These are phyloP conservation scores for Acinonyx jubatus DNA, from an alignment of 2,113 vertebrate species.

Conservation along the genomic window DNA sequence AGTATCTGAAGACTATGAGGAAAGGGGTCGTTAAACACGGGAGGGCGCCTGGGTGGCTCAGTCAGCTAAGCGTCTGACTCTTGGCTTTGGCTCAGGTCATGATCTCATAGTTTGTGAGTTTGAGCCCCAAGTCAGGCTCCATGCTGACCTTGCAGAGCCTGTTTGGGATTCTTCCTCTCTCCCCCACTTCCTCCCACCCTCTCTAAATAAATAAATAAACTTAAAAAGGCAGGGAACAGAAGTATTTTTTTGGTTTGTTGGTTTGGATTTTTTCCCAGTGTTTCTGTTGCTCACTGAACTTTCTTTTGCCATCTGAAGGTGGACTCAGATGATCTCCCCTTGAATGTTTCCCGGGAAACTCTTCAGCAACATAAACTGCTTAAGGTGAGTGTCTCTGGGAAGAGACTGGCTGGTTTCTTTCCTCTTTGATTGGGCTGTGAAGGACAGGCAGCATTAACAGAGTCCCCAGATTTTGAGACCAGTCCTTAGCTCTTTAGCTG, in stretches of 20 bases:
- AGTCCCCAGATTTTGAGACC: neutral
- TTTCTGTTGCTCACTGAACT: neutral
- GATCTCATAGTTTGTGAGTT: no score
- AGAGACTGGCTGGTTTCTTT: neutral
- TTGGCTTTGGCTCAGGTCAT: no score
- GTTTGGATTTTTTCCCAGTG: neutral
- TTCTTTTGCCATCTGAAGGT: slow-evolving; percentile 85
- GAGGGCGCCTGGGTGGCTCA: no score
- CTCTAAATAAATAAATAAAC: no score
- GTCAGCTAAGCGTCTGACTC: no score
- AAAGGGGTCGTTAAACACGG: neutral
- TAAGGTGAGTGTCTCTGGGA: slow-evolving; percentile 87
- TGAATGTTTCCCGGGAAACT: slow-evolving; percentile 98
- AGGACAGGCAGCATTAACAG: neutral
- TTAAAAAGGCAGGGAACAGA: no score
- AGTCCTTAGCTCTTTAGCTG: neutral
- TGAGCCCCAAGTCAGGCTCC: no score
- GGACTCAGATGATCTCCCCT: slow-evolving; percentile 98
- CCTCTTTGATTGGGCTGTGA: neutral
- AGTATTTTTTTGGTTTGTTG: neutral
- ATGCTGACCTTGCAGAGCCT: no score
- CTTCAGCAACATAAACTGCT: slow-evolving; percentile 98
- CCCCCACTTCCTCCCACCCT: no score
- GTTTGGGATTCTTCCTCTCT: no score
- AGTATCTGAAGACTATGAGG: slow-evolving; percentile 79